Conservation (phyloP, 2,888 invertebrate genomes). For the Nomada ferruginata region DNA sequence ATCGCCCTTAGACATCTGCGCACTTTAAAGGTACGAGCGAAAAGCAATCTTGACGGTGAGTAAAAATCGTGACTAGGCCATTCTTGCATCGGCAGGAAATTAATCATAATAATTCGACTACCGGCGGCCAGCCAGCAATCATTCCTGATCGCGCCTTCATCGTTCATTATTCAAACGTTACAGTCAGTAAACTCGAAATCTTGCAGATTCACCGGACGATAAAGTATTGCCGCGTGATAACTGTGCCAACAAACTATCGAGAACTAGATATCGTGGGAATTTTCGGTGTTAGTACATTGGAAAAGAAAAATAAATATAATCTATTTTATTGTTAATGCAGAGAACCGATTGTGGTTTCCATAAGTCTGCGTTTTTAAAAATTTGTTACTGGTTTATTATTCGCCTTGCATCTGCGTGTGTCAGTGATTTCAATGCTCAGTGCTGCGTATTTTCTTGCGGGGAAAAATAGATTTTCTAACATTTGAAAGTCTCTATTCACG, state of each 20-base stretch:
- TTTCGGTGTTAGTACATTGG: too few relatives aligned
- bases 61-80: conserved; percentile 82
- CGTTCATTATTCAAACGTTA: conserved; percentile 68
- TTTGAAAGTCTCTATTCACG: too few relatives aligned
- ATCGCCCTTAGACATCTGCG: conserved; percentile 72
- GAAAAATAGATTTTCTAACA: too few relatives aligned
- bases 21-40: conserved; percentile 68
- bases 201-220: conserved; percentile 63
- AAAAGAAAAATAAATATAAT: too few relatives aligned
- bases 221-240: neutral
- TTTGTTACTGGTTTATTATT: too few relatives aligned
- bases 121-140: conserved; percentile 64
- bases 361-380: too few relatives aligned
- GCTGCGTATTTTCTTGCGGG: too few relatives aligned
- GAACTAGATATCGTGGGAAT: neutral
- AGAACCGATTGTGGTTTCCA: too few relatives aligned
- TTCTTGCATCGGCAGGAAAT: conserved; percentile 82
- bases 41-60: conserved; percentile 73
- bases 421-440: too few relatives aligned
- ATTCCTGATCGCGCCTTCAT: conserved; percentile 68
- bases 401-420: too few relatives aligned
- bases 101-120: conserved; percentile 81
- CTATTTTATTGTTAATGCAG: too few relatives aligned
- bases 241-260: neutral
- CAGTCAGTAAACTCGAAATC: conserved; percentile 57